A percentile compares a stretch with the other conserved stretches of the same genome.
These are phyloP conservation scores for Heliopora coerulea DNA, from an alignment of 92 coral and sea anemone species.

Conservation along the genomic window DNA sequence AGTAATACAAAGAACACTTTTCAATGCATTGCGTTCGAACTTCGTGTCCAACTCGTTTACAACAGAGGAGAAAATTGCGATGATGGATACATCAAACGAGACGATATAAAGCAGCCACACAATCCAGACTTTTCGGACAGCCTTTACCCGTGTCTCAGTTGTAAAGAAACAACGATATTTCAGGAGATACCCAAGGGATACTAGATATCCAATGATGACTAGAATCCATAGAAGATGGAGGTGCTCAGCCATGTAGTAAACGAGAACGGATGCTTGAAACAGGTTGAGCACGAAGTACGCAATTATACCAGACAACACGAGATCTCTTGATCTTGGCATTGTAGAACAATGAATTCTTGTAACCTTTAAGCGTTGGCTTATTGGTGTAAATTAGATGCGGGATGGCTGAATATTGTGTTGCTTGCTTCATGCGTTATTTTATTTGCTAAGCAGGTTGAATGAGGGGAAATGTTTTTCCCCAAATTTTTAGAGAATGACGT, in stretches of 20 bases:
- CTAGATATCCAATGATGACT: neutral
- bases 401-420: no score
- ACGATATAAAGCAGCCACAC: constrained; percentile 37
- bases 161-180: constrained; percentile 9
- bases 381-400: no score
- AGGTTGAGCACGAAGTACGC: constrained; percentile 8
- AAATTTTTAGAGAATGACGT: no score
- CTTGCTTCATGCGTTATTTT: no score
- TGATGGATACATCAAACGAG: constrained; percentile 28
- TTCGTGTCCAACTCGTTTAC: constrained; percentile 43
- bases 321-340: constrained; percentile 11
- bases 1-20: constrained; percentile 58
- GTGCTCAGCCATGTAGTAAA: constrained; percentile 13
- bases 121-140: constrained; percentile 38
- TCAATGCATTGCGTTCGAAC: constrained; percentile 61
- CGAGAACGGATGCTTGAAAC: constrained; percentile 11
- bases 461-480: no score
- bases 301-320: constrained; percentile 8
- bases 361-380: no score
- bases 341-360: no score
- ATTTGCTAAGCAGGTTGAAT: no score
- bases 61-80: constrained; percentile 23
- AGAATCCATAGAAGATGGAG: constrained; percentile 1
- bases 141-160: constrained; percentile 7
- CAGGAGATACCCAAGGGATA: neutral